Percentiles rank a stretch among this genome's conserved stretches.
Evolutionary conservation across 1,140 invertebrate species (phyloP).

Genomic region (Maconellicoccus hirsutus): DNA sequence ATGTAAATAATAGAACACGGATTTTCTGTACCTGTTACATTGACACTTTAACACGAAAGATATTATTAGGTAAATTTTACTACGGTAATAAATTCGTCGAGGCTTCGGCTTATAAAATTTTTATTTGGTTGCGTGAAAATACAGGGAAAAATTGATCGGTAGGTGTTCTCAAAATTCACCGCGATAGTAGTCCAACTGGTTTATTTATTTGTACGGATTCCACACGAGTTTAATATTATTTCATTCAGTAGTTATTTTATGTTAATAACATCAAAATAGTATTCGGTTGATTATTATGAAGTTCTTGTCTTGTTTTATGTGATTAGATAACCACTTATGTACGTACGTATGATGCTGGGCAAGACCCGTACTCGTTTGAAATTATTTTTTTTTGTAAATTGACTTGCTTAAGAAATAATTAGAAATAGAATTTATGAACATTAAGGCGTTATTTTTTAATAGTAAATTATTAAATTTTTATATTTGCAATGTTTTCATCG

Average conservation of each 20-base stretch:
- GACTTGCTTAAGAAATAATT: neutral
- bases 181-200: neutral
- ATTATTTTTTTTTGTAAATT: neutral
- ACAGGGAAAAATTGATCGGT: neutral
- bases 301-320: slow-evolving; percentile 2
- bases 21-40: neutral
- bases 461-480: neutral
- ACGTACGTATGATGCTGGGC: neutral
- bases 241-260: slow-evolving; percentile 5
- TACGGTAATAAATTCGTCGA: neutral
- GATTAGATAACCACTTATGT: neutral
- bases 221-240: neutral
- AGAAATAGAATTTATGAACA: neutral
- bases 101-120: neutral
- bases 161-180: neutral
- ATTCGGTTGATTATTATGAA: neutral
- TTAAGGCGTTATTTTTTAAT: neutral
- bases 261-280: neutral
- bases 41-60: slow-evolving; percentile 3
- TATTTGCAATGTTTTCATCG: no score
- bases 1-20: neutral
- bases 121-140: neutral
- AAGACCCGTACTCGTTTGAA: neutral
- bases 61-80: slow-evolving; percentile 10
- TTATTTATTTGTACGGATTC: neutral